phyloP scores from a whole-genome alignment of 2,888 invertebrate genomes.

The Eupithecia subfuscata region DNA sequence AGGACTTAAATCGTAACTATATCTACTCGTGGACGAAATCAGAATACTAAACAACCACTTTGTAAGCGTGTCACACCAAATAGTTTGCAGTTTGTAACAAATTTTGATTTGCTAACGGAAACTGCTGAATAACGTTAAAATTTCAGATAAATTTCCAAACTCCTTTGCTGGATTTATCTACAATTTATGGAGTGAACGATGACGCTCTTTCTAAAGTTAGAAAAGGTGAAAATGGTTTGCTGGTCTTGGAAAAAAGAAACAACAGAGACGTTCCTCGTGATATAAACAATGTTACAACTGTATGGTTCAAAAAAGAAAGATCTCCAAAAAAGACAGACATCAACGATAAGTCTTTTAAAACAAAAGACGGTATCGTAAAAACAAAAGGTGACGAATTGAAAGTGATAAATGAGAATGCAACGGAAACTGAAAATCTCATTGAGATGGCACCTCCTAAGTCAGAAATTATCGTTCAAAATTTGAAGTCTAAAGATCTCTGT shows the following conservation, averaged over 20 bases:
- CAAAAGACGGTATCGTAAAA: slow-evolving; percentile 5
- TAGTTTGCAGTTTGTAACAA: slow-evolving; percentile 39
- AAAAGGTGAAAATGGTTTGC: slow-evolving; percentile 58
- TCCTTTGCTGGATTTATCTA: slow-evolving; percentile 68
- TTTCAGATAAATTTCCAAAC: slow-evolving; percentile 71
- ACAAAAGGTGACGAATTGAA: slow-evolving; percentile 1
- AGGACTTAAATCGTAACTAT: slow-evolving; percentile 51
- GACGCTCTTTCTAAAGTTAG: slow-evolving; percentile 55
- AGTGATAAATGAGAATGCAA: slow-evolving; percentile 8
- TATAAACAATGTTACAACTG: slow-evolving; percentile 38
- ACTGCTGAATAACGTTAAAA: slow-evolving; percentile 18
- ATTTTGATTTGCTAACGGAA: slow-evolving; percentile 40
- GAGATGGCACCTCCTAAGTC: slow-evolving; percentile 4
- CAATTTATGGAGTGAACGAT: slow-evolving; percentile 68
- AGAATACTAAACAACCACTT: slow-evolving; percentile 48
- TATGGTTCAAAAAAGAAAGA: slow-evolving; percentile 2
- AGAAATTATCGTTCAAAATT: not conserved
- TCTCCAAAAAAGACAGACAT: not conserved
- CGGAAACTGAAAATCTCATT: slow-evolving; percentile 27
- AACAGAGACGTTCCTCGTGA: slow-evolving; percentile 56
- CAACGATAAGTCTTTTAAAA: not conserved
- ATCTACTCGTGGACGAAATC: slow-evolving; percentile 35
- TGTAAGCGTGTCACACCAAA: slow-evolving; percentile 33
- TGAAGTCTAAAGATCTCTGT: slow-evolving; percentile 48
- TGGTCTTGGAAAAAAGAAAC: slow-evolving; percentile 60